Evolutionary conservation across 2,797 vertebrate species (phyloP).

Genomic region (Danio jaintianensis): DNA sequence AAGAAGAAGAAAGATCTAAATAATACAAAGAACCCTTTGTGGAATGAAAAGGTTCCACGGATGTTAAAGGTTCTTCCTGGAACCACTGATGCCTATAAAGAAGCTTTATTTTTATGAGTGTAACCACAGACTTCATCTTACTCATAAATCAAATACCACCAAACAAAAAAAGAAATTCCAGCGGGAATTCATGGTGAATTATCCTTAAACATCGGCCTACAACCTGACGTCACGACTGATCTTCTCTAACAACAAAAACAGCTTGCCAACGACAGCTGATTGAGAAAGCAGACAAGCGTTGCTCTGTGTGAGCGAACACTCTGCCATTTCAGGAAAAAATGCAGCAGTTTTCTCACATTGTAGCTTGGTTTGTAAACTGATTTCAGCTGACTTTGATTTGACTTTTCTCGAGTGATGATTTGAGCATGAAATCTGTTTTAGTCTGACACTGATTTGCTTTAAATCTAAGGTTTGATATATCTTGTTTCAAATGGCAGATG

Average conservation of each 20-base stretch:
- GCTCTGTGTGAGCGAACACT: not conserved
- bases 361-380: not conserved
- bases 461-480: not conserved
- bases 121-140: not conserved
- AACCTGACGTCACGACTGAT: not conserved
- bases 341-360: not conserved
- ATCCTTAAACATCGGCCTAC: not conserved
- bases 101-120: no score
- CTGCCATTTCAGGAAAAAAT: not conserved
- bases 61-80: no score
- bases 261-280: not conserved
- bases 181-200: not conserved
- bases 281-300: conserved; percentile 20
- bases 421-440: not conserved
- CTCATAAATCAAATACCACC: not conserved
- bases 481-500: conserved; percentile 1
- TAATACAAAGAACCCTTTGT: no score
- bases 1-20: not conserved
- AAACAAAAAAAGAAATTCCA: not conserved
- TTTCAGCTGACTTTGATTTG: not conserved
- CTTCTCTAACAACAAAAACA: conserved; percentile 1
- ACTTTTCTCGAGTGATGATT: not conserved
- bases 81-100: no score
- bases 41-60: no score
- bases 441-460: not conserved